Base-by-base conservation (phyloP, 2,113 vertebrate genomes). In the Sturnira hondurensis region DNA sequence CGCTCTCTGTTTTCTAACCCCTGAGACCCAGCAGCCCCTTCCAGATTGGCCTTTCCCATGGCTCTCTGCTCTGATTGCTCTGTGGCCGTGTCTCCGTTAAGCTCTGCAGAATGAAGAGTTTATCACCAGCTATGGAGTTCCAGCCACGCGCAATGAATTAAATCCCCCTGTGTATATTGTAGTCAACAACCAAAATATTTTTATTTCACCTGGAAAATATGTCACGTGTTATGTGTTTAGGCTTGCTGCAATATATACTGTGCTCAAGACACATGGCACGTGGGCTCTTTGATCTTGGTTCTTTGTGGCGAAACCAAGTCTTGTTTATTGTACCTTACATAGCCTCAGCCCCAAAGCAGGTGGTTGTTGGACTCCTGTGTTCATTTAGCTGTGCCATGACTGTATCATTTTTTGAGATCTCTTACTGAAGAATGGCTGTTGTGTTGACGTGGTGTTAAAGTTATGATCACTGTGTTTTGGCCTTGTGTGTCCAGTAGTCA, bases 101-200 rank as follows among this genome's bases (percentile, higher is more conserved):
- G 45, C 13, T 63, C 41, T 86, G 50, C 41, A 56, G 54, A 50
- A 47, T 50, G 54, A 70, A 86, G 41, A 65, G 41, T n/a, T 36
- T 41, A 74, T 56, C 36, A 10, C 19, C 36, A 71, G 28, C 70
- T 68, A 2, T 52, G 7, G 58, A 28, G 47, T 56, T 50, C 56
- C 38, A 41, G 56, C 67, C 70, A 41, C 9, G 61, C 24, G 58
- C 1, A 0, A 11, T 41, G 41, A 87, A 80, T 80, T 91, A n/a
- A 96, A 36, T 82, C 82, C 19, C 24, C 61, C 7, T 4, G 7
- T 31, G 24, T 38, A 38, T 16, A 19, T 43, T 52, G 28, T 14
- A 82, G 84, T 91, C 76, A 58, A 38, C 28, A 97, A 80, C 38
- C 63, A 54, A 83, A 91, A 70, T 43, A 58, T 45, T 86, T 73